Base-by-base conservation (phyloP, 1,140 invertebrate genomes). In the Meloidogyne floridensis region DNA sequence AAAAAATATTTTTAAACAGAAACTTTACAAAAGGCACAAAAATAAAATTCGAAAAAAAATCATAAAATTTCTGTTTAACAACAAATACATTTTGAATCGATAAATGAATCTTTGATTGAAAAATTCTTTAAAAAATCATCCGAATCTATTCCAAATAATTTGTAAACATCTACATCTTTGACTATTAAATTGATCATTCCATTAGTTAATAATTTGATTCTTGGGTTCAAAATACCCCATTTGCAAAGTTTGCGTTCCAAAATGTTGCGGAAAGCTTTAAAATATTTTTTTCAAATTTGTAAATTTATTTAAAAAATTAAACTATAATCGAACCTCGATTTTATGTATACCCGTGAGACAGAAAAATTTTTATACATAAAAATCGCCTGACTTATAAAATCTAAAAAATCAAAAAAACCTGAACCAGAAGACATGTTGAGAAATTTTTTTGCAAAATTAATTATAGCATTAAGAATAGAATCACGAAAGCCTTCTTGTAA, bases 381-480 rank as follows among this genome's bases (percentile, higher is more conserved):
- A 2, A 32, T 32, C 32, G 32, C 32, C 32, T 32, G 32, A 32
- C 32, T 32, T 32, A 32, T 32, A 32, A 32, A 32, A 32, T 32
- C 32, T 2, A 65, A 20, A 53, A 43, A 43, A 8, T 81, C 9
- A 15, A 83, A 83, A 10, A 86, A 53, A 15, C 83, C 82, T 47
- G 65, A 73, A 75, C 76, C 42, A 2, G 53, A 5, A 7, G 59
- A n/a, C 6, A n/a, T n/a, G 7, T 65, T 65, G n/a, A 86, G 53
- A 13, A 77, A n/a, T 71, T 82, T 70, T 13, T 42, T 78, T 4
- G 86, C 85, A 65, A 74, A 56, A 72, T 85, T 85, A 54, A 81
- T 72, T 20, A 86, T 75, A 5, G 86, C 77, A 42, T 80, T 83
- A 47, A 73, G 82, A 13, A 86, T 75, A 7, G 85, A 83, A 77